Base-by-base conservation (phyloP, 37 sponge, comb jelly and placozoan genomes). In the Ephydatia muelleri region DNA sequence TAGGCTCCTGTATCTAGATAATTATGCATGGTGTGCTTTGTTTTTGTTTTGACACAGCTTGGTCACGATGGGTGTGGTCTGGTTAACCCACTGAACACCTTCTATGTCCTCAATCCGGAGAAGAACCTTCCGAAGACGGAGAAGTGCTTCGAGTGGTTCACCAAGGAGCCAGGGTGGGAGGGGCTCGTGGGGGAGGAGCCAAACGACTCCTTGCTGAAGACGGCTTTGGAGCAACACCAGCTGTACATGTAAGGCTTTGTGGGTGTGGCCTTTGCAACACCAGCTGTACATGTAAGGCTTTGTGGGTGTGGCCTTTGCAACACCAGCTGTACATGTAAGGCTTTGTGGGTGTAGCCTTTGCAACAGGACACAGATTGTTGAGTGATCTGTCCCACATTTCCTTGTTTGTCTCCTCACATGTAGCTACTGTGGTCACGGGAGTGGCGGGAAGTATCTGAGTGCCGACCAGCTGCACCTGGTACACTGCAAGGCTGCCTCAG, bases 361-460 rank as follows among this genome's bases (percentile, higher is more conserved):
- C 14, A 14, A 19, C 25, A n/a, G 33, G 68, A 22, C 33, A 14
- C 13, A 11, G 27, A 9, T 79, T 9, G 31, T 48, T 31, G 11
- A 30, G 0, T 57, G 1, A 79, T 21, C 14, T 34, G 5, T 37
- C 29, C 67, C n/a, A 65, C 31, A 16, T 49, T 25, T 36, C 12
- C 29, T 3, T 19, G 4, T 69, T 28, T 30, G 1, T 75, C 67
- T 3, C n/a, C 25, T 47, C n/a, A 14, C 34, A 31, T 79, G 35
- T 73, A 95, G 95, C 6, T 95, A 95, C 75, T 92, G 94, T 87
- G 95, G 95, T 25, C 95, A 95, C 57, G 92, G 91, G 66, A 48
- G 57, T 38, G 95, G 94, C 25, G 67, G 77, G 13, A 84, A 86
- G 70, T 92, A 71, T 36, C 78, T 95, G 2, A 40, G 43, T 29